Evolutionary conservation across 2,797 vertebrate genomes (phyloP).

Genomic region (Oryzias dopingdopingensis): DNA sequence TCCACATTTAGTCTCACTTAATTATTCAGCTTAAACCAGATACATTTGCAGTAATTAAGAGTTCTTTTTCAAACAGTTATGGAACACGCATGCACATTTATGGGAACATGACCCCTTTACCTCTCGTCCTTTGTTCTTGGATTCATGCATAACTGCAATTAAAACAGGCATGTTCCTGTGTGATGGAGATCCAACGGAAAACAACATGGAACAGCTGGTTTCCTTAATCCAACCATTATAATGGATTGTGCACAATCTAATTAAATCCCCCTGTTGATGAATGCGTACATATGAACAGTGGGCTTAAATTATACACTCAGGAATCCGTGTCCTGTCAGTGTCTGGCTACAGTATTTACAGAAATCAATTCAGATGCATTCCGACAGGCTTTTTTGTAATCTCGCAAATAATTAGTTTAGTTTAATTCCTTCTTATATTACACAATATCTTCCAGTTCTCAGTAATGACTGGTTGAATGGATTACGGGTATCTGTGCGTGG

Average conservation of each 20-base stretch:
- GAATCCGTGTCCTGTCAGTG: slow-evolving; percentile 12
- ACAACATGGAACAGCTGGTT: slow-evolving; percentile 52
- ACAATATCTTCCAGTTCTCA: slow-evolving; percentile 28
- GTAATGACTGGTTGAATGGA: slow-evolving; percentile 20
- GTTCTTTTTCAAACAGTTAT: slow-evolving; percentile 15
- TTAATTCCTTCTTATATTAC: slow-evolving; percentile 16
- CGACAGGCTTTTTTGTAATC: slow-evolving; percentile 4
- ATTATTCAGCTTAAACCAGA: slow-evolving; percentile 8
- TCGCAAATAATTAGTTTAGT: slow-evolving; percentile 6
- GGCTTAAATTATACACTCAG: slow-evolving; percentile 26
- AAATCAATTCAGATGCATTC: not conserved
- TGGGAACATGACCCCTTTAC: slow-evolving; percentile 1
- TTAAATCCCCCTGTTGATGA: slow-evolving; percentile 53
- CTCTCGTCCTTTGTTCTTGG: slow-evolving; percentile 25
- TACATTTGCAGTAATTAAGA: slow-evolving; percentile 24
- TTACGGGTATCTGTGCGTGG: slow-evolving; percentile 51
- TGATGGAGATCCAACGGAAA: slow-evolving; percentile 13
- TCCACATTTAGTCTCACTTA: slow-evolving; percentile 12
- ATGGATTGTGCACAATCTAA: slow-evolving; percentile 56
- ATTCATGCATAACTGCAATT: slow-evolving; percentile 41
- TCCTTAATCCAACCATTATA: slow-evolving; percentile 37
- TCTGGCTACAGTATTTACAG: slow-evolving; percentile 2
- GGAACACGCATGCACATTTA: slow-evolving; percentile 7
- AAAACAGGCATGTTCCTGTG: slow-evolving; percentile 29
- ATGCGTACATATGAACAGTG: slow-evolving; percentile 46